These are phyloP conservation scores for Seriola quinqueradiata DNA, from an alignment of 2,113 vertebrate species.

Conservation along the genomic window DNA sequence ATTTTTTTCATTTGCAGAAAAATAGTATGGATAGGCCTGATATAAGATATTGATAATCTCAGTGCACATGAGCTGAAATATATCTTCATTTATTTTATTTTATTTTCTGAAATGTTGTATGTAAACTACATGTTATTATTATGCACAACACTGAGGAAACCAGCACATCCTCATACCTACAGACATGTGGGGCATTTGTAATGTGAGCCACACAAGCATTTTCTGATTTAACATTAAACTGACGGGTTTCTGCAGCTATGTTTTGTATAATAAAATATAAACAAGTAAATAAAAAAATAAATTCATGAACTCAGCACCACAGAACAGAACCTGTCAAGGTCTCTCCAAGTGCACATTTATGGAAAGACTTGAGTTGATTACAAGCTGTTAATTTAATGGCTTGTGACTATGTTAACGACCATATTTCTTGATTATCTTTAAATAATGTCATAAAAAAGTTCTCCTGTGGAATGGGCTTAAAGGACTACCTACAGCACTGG, in stretches of 20 bases:
- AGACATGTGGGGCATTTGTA: neutral
- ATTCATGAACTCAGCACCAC: neutral
- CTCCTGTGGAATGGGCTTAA: neutral
- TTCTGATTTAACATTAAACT: neutral
- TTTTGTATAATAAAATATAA: neutral
- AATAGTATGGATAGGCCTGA: neutral
- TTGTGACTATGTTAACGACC: too few species aligned
- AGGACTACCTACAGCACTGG: neutral
- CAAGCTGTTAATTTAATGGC: neutral
- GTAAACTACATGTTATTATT: neutral
- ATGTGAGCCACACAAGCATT: neutral
- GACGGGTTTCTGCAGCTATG: neutral
- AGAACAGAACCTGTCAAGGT: neutral
- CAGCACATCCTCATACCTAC: neutral
- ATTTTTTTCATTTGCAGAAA: neutral
- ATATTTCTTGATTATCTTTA: too few species aligned
- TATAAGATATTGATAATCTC: too few species aligned
- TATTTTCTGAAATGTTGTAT: neutral
- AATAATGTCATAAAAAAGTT: neutral
- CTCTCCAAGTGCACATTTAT: neutral
- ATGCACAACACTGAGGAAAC: neutral
- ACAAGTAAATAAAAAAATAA: neutral
- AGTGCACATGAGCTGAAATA: neutral
- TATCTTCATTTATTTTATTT: neutral
- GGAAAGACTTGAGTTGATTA: conserved; percentile 1